Base-by-base conservation (phyloP, 2,113 vertebrate species). In the Aptenodytes patagonicus region DNA sequence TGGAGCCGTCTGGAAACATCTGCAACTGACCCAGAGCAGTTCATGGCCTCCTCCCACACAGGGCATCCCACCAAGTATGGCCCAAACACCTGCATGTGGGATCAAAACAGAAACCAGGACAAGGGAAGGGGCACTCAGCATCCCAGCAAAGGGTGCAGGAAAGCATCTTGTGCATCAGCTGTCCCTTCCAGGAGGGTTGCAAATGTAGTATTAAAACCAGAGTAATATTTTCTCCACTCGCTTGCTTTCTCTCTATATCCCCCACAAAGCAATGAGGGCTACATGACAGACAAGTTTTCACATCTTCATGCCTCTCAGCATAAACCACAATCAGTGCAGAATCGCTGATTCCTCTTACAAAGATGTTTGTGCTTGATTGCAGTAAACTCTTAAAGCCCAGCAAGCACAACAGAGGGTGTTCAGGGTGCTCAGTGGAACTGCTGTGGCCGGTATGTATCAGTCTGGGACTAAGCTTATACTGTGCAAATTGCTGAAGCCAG, bases 401-500 rank as follows among this genome's bases (percentile, higher is more conserved):
- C 60, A 95, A 95, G 61, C 77, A 66, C 28, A 95, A 28, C 57
- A 83, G 90, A 71, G 32, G 31, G 36, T 94, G 79, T 81, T 94
- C 49, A 69, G 93, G 81, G 65, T 71, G 84, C 68, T 94, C 49
- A 61, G 80, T 4, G 6, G 66, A 94, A 31, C 83, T 96, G 68
- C 93, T 96, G 83, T 77, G 83, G 75, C 84, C 62, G 28, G 13
- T 21, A 10, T 69, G 76, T 92, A 64, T 89, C 69, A 91, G 80
- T 87, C 36, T 97, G 94, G 75, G 80, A 95, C 68, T 72, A 88
- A 96, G 55, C 75, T 91, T 73, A 42, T 62, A 71, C 85, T 93
- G 72, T 73, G 80, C 58, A 95, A 96, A 97, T 86, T 94, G 81
- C 84, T 97, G 92, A 97, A 96, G 71, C 68, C 71, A 38, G 22